Conservation (phyloP, 53 echinoderm and acorn worm species). For the Arbacia lixula region DNA sequence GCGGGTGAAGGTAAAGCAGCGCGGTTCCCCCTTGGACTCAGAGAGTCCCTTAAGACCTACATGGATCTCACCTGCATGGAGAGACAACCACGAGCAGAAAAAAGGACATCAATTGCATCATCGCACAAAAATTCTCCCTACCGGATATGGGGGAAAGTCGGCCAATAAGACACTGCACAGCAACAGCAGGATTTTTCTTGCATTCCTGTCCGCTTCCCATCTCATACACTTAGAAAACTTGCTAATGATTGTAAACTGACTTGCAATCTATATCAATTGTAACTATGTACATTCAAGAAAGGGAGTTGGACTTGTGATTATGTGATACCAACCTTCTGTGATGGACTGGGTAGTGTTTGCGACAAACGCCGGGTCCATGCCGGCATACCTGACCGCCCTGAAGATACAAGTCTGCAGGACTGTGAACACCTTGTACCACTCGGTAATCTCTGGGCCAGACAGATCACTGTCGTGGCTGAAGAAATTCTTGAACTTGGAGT, state of each 20-base stretch:
- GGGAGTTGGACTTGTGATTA: no score
- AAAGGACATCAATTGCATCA: no score
- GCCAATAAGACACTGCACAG: no score
- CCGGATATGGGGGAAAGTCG: no score
- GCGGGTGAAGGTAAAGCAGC: slow-evolving; percentile 64
- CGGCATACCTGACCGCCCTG: slow-evolving; percentile 43
- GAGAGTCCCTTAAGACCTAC: slow-evolving; percentile 30
- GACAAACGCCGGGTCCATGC: slow-evolving; percentile 53
- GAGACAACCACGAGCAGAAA: no score
- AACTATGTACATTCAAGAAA: no score
- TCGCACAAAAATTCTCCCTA: no score
- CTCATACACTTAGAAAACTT: no score
- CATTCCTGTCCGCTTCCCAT: no score
- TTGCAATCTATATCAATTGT: no score
- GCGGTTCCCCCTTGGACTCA: slow-evolving; percentile 21
- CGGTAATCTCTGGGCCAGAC: slow-evolving; percentile 27
- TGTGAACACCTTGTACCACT: slow-evolving; percentile 70
- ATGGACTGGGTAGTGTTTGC: slow-evolving; percentile 75
- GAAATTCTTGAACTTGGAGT: slow-evolving; percentile 63
- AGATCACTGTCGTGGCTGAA: slow-evolving; percentile 53
- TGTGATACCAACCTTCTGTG: slow-evolving; percentile 78
- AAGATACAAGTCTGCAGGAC: slow-evolving; percentile 69
- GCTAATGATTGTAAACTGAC: no score
- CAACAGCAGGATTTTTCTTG: no score
- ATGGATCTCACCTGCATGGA: slow-evolving; percentile 44